Evolutionary conservation across 2,888 invertebrate genomes (phyloP), one percentile per base, ranked within the genome.

Genomic region (Erebia ligea): DNA sequence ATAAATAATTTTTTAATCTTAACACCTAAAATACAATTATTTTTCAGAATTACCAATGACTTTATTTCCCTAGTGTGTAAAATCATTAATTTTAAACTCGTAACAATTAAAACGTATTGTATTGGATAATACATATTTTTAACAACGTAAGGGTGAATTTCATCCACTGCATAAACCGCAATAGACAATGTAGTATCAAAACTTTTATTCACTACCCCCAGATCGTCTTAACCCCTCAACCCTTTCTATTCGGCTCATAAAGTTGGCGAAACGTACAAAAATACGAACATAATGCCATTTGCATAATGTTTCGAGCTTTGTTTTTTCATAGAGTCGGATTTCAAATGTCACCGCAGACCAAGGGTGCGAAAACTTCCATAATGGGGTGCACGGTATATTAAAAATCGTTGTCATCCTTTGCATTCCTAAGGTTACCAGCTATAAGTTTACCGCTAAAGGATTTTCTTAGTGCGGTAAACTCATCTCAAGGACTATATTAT

Each of bases 201-300:
- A 84, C 80, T 86, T 86, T 86, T 86, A 85, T 86, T 82, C 80
- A 76, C 81, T 82, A 80, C 79, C 78, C 78, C 77, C 81, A 79
- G 84, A 87, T 86, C 89, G 87, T 91, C 90, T 91, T 91, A 90
- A 88, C 90, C 89, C 87, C 83, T 86, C 87, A 90, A 89, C 90
- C 91, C 92, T 89, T 91, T 85, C 88, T 87, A 82, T 86, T 84
- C 90, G 92, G 86, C 83, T 91, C 92, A 93, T 93, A 93, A 93
- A 92, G 81, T 90, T 85, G 84, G 85, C 85, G 87, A 89, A 91
- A 88, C 86, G 88, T 86, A 90, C 91, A 92, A 92, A 93, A 92
- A 93, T 91, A 88, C 84, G 87, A 86, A 87, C 90, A 91, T 91
- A 90, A 91, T 90, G 91, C 85, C 92, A 93, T 93, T 93, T 93